Conservation (phyloP, 2,888 invertebrate species). For the Myathropa florea region DNA sequence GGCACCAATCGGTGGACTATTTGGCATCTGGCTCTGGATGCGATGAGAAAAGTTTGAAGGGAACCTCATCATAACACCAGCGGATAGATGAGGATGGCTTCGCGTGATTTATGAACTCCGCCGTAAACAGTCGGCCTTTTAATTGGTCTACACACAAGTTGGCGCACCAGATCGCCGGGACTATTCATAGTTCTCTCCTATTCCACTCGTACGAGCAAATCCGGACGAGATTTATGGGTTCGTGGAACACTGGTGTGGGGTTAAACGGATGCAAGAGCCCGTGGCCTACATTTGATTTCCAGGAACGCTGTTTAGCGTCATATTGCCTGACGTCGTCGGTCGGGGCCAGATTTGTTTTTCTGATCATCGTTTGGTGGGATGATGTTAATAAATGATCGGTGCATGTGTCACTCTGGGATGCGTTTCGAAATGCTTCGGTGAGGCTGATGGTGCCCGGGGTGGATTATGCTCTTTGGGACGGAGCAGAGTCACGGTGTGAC, state of each 20-base stretch:
- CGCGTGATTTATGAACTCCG: slow-evolving; percentile 43
- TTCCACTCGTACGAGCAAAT: slow-evolving; percentile 14
- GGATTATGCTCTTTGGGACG: slow-evolving; percentile 7
- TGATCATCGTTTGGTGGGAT: neutral
- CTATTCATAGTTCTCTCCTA: slow-evolving; percentile 36
- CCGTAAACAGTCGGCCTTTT: slow-evolving; percentile 46
- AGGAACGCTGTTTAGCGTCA: slow-evolving; percentile 41
- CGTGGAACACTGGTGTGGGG: slow-evolving; percentile 53
- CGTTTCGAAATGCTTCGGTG: slow-evolving; percentile 22
- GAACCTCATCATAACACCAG: slow-evolving; percentile 34
- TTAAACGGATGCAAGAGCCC: slow-evolving; percentile 53
- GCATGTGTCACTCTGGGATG: slow-evolving; percentile 59
- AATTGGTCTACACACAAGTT: slow-evolving; percentile 61
- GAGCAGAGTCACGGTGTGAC: slow-evolving; percentile 19
- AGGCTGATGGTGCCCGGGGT: neutral
- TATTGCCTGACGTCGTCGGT: neutral
- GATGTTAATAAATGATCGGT: slow-evolving; percentile 67
- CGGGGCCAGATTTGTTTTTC: neutral
- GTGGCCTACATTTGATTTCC: slow-evolving; percentile 60
- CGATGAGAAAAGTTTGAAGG: slow-evolving; percentile 34
- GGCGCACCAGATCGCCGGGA: slow-evolving; percentile 9
- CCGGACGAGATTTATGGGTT: slow-evolving; percentile 57
- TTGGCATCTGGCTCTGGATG: slow-evolving; percentile 53
- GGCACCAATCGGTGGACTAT: neutral
- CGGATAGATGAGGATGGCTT: slow-evolving; percentile 4